These are phyloP conservation scores for Neosalanx taihuensis DNA, from an alignment of 2,797 vertebrate species.

Conservation along the genomic window DNA sequence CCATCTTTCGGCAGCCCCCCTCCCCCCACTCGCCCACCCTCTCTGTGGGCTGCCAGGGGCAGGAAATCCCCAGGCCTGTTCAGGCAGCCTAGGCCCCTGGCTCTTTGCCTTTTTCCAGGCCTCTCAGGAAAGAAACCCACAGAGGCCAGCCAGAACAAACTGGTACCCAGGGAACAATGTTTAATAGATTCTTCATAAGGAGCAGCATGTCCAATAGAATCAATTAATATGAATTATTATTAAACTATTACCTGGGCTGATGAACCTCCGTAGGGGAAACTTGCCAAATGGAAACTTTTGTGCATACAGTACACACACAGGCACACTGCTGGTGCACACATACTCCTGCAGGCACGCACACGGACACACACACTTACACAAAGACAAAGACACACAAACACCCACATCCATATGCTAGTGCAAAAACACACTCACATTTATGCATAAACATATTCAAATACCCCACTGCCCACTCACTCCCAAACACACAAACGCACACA, in stretches of 20 bases:
- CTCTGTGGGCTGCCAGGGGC: not conserved
- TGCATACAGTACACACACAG: not conserved
- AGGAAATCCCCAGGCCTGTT: not conserved
- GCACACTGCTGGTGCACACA: not conserved
- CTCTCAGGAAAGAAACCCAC: conserved; percentile 28
- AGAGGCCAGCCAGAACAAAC: conserved; percentile 8
- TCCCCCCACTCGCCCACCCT: conserved; percentile 48
- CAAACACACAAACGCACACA: not conserved
- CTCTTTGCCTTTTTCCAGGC: conserved; percentile 27
- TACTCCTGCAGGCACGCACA: conserved; percentile 7
- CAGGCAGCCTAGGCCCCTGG: conserved; percentile 55
- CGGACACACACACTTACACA: conserved; percentile 16
- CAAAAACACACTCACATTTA: not conserved
- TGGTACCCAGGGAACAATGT: conserved; percentile 50
- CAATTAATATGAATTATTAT: conserved; percentile 33
- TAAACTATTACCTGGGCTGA: conserved; percentile 18
- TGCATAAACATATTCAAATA: not conserved
- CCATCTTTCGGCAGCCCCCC: conserved; percentile 39
- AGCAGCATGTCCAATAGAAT: conserved; percentile 62
- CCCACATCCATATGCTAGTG: conserved; percentile 23
- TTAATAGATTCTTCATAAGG: conserved; percentile 65
- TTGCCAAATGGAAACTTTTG: not conserved
- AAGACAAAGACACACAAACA: conserved; percentile 25
- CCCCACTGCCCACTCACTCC: conserved; percentile 16
- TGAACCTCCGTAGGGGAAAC: conserved; percentile 30